phyloP scores from a whole-genome alignment of 2,113 vertebrate species.

The Ariopsis seemanni region DNA sequence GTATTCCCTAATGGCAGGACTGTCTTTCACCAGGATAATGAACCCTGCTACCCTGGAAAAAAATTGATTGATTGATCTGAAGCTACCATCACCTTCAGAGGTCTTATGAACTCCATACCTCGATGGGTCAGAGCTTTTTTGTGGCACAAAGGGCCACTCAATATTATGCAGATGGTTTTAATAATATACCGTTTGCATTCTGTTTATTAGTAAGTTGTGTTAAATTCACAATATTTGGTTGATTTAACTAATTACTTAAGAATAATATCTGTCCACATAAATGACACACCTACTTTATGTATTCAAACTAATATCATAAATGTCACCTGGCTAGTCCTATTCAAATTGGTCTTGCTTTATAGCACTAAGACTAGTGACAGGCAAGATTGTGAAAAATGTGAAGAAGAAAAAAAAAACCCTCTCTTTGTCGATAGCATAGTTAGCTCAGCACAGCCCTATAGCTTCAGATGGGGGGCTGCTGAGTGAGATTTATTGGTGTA shows the following conservation, averaged over 20 bases:
- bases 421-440: constrained; percentile 13
- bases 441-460: constrained; percentile 38
- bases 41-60: too few species aligned
- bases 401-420: neutral
- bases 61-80: too few species aligned
- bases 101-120: too few species aligned
- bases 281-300: constrained; percentile 33
- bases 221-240: neutral
- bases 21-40: too few species aligned
- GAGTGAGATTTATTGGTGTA: constrained; percentile 67
- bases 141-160: too few species aligned
- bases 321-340: constrained; percentile 60
- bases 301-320: constrained; percentile 62
- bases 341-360: constrained; percentile 72
- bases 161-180: too few species aligned
- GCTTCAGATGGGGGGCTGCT: constrained; percentile 53
- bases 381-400: constrained; percentile 73
- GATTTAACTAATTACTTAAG: neutral
- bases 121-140: too few species aligned
- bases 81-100: too few species aligned
- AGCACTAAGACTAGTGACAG: constrained; percentile 61
- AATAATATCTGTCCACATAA: constrained; percentile 29
- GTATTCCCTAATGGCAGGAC: too few species aligned
- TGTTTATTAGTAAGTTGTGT: neutral
- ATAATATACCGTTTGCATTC: too few species aligned